Evolutionary conservation across 2,888 invertebrate genomes (phyloP).

Genomic region (Drosophila borborema): DNA sequence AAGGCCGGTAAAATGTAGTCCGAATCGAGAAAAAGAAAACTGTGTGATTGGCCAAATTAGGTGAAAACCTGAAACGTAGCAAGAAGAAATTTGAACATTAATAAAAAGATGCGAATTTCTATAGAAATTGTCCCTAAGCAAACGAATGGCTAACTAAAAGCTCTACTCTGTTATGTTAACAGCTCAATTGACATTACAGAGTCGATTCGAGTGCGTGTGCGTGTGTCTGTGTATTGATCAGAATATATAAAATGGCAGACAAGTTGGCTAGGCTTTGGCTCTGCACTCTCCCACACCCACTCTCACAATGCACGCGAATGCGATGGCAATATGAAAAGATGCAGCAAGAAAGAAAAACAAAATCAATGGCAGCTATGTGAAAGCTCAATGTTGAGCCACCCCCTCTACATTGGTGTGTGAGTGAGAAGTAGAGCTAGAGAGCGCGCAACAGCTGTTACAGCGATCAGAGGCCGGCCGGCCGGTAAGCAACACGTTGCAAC

Average conservation of each 20-base stretch:
- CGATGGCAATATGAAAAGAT: not conserved
- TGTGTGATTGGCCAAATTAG: slow-evolving; percentile 66
- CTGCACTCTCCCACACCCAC: not conserved
- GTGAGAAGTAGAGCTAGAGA: not conserved
- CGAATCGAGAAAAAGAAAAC: slow-evolving; percentile 23
- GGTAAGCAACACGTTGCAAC: slow-evolving; percentile 18
- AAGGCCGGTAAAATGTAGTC: slow-evolving; percentile 42
- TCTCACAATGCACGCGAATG: not conserved
- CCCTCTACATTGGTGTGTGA: slow-evolving; percentile 11
- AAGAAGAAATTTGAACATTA: slow-evolving; percentile 22
- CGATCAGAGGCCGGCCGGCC: slow-evolving; percentile 29
- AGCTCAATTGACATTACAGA: not conserved
- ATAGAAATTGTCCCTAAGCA: not conserved
- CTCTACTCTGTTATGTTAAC: not conserved
- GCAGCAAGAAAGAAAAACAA: not conserved
- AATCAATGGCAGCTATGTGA: not conserved
- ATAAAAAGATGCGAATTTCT: not conserved
- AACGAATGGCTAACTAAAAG: not conserved
- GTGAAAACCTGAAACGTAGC: slow-evolving; percentile 62
- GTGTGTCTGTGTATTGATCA: not conserved
- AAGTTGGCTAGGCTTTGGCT: slow-evolving; percentile 6
- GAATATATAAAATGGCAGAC: slow-evolving; percentile 8
- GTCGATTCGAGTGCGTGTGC: not conserved
- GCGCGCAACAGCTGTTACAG: slow-evolving; percentile 40
- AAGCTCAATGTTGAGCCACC: slow-evolving; percentile 16